These are phyloP conservation scores for Drosophila melanocephala DNA, from an alignment of 2,888 invertebrate species.

Conservation along the genomic window DNA sequence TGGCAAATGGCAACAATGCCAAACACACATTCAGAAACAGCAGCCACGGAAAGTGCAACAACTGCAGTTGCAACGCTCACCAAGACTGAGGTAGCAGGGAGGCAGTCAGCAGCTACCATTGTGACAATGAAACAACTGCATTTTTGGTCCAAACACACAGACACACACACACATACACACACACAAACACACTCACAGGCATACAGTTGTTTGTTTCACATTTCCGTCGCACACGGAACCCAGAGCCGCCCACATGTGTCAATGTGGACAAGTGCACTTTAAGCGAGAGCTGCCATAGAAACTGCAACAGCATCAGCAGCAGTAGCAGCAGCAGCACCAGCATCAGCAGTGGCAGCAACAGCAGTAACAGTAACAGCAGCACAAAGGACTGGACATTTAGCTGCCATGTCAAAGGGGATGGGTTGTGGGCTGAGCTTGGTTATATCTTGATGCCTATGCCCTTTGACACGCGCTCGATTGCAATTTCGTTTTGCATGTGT, in stretches of 20 bases:
- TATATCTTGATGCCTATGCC: conserved; percentile 65
- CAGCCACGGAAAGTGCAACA: conserved; percentile 35
- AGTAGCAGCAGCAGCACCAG: conserved; percentile 14
- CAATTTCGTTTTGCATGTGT: conserved; percentile 69
- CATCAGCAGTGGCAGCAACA: conserved; percentile 9
- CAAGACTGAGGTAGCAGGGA: conserved; percentile 11
- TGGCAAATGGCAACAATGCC: conserved; percentile 30
- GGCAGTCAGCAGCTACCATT: conserved; percentile 51
- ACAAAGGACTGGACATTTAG: conserved; percentile 64
- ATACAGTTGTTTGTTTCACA: conserved; percentile 70
- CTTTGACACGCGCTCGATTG: conserved; percentile 74
- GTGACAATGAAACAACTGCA: conserved; percentile 80
- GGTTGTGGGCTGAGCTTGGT: conserved; percentile 13
- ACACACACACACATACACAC: conserved; percentile 7
- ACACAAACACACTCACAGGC: conserved; percentile 10
- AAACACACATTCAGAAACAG: conserved; percentile 26
- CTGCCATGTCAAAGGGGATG: conserved; percentile 52
- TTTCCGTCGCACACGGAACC: conserved; percentile 71
- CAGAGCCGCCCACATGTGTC: conserved; percentile 71
- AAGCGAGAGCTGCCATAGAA: conserved; percentile 48
- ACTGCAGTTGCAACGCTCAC: conserved; percentile 25
- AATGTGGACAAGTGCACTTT: conserved; percentile 79
- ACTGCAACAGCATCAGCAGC: conserved; percentile 19
- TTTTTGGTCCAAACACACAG: conserved; percentile 61
- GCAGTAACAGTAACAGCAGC: conserved; percentile 22